A percentile compares a stretch with the other conserved stretches of the same genome.
Conservation (phyloP, 2,113 vertebrate species). For the Trinectes maculatus region DNA sequence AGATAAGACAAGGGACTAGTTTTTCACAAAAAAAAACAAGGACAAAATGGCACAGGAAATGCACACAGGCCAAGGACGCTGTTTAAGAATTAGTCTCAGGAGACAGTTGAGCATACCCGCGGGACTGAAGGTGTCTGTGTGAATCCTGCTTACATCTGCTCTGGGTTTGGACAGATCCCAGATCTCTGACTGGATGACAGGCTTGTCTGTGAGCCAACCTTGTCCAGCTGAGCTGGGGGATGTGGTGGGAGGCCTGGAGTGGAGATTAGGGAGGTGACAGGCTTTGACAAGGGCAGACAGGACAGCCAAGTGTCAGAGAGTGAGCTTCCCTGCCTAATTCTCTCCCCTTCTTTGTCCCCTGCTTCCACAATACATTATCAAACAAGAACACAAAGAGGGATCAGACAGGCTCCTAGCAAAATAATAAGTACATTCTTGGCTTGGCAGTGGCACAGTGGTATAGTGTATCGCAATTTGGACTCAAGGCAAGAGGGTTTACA, state of each 20-base stretch:
- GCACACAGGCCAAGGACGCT: slow-evolving; percentile 2
- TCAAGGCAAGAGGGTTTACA: too few species aligned
- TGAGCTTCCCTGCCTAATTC: slow-evolving; percentile 24
- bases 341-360: slow-evolving; percentile 18
- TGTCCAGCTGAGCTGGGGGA: slow-evolving; percentile 57
- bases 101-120: neutral
- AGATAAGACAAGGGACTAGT: too few species aligned
- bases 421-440: slow-evolving; percentile 7
- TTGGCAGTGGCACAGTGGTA: too few species aligned
- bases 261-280: slow-evolving; percentile 58
- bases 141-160: slow-evolving; percentile 68
- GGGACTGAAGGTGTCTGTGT: slow-evolving; percentile 21
- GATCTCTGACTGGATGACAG: slow-evolving; percentile 61
- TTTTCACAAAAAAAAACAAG: neutral
- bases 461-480: too few species aligned
- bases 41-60: neutral
- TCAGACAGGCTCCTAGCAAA: slow-evolving; percentile 8
- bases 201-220: slow-evolving; percentile 60
- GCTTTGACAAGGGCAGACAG: slow-evolving; percentile 70
- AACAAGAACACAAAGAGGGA: slow-evolving; percentile 25
- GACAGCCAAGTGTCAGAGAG: slow-evolving; percentile 70
- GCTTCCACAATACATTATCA: slow-evolving; percentile 18
- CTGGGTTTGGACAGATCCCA: slow-evolving; percentile 63
- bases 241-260: slow-evolving; percentile 24
- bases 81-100: slow-evolving; percentile 38